Evolutionary conservation across 2,888 invertebrate species (phyloP).

Genomic region (Priocnemis perturbator): DNA sequence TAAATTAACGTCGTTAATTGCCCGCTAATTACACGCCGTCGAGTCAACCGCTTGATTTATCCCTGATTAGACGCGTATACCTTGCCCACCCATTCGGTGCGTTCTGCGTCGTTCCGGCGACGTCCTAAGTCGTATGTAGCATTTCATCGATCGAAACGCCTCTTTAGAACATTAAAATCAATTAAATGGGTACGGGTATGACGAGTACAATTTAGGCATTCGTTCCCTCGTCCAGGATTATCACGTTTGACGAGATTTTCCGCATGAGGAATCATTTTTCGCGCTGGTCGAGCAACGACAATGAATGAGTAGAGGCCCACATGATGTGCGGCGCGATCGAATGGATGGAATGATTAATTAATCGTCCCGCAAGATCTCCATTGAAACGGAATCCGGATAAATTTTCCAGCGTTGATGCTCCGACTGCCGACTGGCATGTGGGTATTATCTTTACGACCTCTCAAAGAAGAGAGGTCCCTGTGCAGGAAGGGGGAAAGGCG

Average conservation of each 20-base stretch:
- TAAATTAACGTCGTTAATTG: constrained; percentile 67
- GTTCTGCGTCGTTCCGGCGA: background rate
- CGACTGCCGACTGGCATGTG: constrained; percentile 54
- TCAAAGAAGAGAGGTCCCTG: constrained; percentile 46
- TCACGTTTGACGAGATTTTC: background rate
- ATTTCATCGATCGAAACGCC: background rate
- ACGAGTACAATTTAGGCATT: background rate
- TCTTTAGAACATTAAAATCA: background rate
- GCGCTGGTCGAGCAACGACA: no score
- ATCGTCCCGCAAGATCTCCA: constrained; percentile 52
- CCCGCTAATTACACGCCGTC: constrained; percentile 61
- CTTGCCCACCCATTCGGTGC: constrained; percentile 9
- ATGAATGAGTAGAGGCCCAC: no score
- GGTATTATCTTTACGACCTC: constrained; percentile 68
- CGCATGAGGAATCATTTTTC: no score
- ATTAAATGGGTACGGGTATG: background rate
- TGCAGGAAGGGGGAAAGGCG: constrained; percentile 49
- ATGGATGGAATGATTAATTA: constrained; percentile 41
- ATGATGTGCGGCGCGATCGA: no score
- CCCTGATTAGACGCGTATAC: constrained; percentile 27
- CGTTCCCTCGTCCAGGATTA: background rate
- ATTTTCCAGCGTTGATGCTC: constrained; percentile 47
- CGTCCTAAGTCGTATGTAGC: background rate
- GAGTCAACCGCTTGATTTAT: constrained; percentile 64
- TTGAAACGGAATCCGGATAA: constrained; percentile 55